A percentile compares a stretch with the other conserved stretches of the same genome.
phyloP scores from a whole-genome alignment of 2,113 vertebrate species.

The Tauraco erythrolophus region DNA sequence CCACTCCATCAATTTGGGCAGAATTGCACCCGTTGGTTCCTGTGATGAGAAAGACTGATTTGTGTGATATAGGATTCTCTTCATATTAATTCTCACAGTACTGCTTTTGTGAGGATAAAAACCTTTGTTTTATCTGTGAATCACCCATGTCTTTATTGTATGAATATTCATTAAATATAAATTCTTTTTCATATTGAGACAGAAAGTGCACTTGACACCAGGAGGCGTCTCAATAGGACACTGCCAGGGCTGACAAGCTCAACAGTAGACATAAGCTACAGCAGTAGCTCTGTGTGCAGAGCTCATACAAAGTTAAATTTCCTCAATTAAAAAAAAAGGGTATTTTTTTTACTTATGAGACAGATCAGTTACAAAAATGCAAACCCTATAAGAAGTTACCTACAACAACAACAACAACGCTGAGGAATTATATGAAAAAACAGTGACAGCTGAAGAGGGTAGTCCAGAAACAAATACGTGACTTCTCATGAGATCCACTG shows the following conservation, averaged over 20 bases:
- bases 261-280: not conserved
- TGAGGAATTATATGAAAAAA: not conserved
- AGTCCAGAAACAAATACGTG: not conserved
- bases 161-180: slow-evolving; percentile 54
- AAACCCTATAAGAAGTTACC: not conserved
- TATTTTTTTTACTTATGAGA: not conserved
- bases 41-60: not conserved
- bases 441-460: not conserved
- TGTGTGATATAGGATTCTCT: not conserved
- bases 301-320: not conserved
- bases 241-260: slow-evolving; percentile 40
- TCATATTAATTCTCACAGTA: not conserved
- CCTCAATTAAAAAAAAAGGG: not conserved
- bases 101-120: not conserved
- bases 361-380: not conserved
- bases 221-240: slow-evolving; percentile 51
- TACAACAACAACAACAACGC: not conserved
- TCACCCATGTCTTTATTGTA: not conserved
- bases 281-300: not conserved
- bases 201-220: slow-evolving; percentile 34
- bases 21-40: not conserved
- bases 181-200: slow-evolving; percentile 18
- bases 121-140: not conserved
- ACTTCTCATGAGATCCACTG: not conserved
- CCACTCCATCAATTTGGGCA: slow-evolving; percentile 41